Evolutionary conservation across 2,888 invertebrate genomes (phyloP).

Genomic region (Cryptus viduatorius): DNA sequence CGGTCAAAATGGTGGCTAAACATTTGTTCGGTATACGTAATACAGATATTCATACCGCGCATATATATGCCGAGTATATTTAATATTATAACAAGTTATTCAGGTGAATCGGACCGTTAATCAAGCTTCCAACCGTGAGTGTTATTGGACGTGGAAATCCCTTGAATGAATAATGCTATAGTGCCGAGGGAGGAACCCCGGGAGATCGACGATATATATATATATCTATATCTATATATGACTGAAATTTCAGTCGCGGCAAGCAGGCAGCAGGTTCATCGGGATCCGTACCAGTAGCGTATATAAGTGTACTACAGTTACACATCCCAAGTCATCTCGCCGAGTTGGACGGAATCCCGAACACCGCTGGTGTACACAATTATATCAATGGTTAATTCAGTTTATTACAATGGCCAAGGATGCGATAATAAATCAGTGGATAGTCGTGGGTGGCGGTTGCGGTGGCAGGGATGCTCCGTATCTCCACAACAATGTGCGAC

Average conservation of each 20-base stretch:
- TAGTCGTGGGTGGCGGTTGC: conserved; percentile 27
- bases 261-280: conserved; percentile 19
- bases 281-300: conserved; percentile 24
- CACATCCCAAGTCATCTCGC: conserved; percentile 21
- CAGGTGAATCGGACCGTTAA: conserved; percentile 63
- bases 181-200: conserved; percentile 45
- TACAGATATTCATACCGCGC: conserved; percentile 34
- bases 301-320: not conserved
- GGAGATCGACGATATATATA: conserved; percentile 46
- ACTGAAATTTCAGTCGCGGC: not conserved
- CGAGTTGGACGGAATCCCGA: conserved; percentile 27
- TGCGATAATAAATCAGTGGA: conserved; percentile 67
- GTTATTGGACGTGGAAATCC: conserved; percentile 66
- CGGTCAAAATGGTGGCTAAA: not conserved
- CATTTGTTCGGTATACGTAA: conserved; percentile 11
- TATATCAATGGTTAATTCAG: conserved; percentile 76
- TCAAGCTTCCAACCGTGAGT: conserved; percentile 63
- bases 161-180: conserved; percentile 62
- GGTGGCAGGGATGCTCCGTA: conserved; percentile 67
- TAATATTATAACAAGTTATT: conserved; percentile 56
- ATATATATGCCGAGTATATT: conserved; percentile 30
- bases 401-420: conserved; percentile 75
- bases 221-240: not conserved
- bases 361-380: conserved; percentile 58
- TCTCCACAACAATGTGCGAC: conserved; percentile 76